phyloP scores from a whole-genome alignment of 2,113 vertebrate genomes.

The Crypturellus undulatus region DNA sequence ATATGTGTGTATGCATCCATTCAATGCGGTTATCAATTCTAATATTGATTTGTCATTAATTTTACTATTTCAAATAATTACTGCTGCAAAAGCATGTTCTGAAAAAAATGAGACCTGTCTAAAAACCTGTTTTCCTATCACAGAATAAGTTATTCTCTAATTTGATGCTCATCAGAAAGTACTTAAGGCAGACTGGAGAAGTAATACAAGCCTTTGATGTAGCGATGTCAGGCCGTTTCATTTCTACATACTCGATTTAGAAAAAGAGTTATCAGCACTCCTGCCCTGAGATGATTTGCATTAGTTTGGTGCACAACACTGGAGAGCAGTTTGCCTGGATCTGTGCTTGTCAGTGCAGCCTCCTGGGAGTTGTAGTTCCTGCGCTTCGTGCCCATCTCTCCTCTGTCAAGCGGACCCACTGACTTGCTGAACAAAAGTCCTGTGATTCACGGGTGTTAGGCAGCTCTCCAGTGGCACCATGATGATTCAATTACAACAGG shows the following conservation, averaged over 20 bases:
- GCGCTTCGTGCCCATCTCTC: not conserved
- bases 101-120: not conserved
- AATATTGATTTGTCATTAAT: not conserved
- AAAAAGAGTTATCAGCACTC: not conserved
- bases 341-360: not conserved
- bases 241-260: not conserved
- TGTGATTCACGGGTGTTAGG: not conserved
- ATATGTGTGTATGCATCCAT: not conserved
- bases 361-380: not conserved
- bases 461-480: not conserved
- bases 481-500: constrained; percentile 10
- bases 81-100: not conserved
- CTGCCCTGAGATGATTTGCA: not conserved
- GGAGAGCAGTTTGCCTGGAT: not conserved
- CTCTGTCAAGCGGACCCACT: not conserved
- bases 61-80: not conserved
- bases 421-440: not conserved
- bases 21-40: not conserved
- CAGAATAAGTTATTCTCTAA: not conserved
- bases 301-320: not conserved
- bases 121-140: not conserved
- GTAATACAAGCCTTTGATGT: not conserved
- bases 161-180: not conserved
- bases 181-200: not conserved
- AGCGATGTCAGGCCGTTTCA: not conserved